Evolutionary conservation across 2,888 invertebrate species (phyloP), one percentile per base, ranked within the genome.

Genomic region (Smittia aterrima): DNA sequence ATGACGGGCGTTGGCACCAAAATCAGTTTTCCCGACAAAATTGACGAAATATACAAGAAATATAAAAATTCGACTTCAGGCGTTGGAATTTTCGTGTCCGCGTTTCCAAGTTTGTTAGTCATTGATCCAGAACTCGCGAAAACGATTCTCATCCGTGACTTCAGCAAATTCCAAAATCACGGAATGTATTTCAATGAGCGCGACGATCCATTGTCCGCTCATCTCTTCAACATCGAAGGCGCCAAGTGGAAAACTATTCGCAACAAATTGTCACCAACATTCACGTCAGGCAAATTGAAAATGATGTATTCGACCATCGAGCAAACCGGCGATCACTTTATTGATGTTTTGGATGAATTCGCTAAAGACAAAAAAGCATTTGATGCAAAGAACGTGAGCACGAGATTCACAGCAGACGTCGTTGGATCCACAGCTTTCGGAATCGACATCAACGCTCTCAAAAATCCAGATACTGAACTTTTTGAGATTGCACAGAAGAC

Each of bases 381-480:
- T 11, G 47, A 47, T 16, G 16, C 11, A 3, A 47, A 47, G 11
- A n/a, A 47, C 6, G 2, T 47, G n/a, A n/a, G 47, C 47, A n/a
- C n/a, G 47, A 13, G n/a, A 13, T 47, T 47, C 11, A 47, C 47
- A 4, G 47, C n/a, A 3, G 47, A 47, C 16, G 47, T 47, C 11
- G 16, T 47, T 11, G 47, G 82, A 22, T 78, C 79, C 0, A 79
- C 80, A 76, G 81, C 80, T 1, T 83, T 83, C 77, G 83, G 82
- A 0, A 77, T 83, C 1, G 79, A 82, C 24, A 78, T 18, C 41
- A 74, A 47, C n/a, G 40, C 47, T 25, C 24, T 74, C 4, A 6
- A 3, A 58, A 77, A 77, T 24, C 75, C 80, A 71, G 77, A 79
- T 1, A 76, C 80, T 71, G 77, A 79, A 40, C 64, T 75, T 1